These are phyloP conservation scores for Nyctereutes procyonoides DNA, from an alignment of 2,113 vertebrate species.

Conservation along the genomic window DNA sequence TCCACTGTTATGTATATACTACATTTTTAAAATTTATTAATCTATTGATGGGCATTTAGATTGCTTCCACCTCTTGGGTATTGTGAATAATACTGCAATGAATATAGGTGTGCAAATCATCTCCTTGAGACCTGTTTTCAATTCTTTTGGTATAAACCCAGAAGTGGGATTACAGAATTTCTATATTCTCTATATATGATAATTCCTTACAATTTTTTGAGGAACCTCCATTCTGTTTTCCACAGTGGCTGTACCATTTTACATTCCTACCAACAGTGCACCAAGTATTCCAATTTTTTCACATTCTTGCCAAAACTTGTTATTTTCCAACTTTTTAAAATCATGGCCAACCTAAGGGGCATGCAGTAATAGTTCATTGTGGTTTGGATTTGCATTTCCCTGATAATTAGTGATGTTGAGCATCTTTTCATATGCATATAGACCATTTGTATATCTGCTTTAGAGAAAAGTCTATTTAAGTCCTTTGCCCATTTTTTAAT, in stretches of 20 bases:
- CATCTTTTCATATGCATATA: neutral
- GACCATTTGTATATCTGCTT: neutral
- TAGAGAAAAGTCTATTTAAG: neutral
- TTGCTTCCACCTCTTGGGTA: neutral
- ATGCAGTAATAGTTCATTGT: neutral
- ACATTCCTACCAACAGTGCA: neutral
- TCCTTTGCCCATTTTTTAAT: neutral
- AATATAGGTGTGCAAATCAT: neutral
- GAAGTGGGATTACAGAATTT: neutral
- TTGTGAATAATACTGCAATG: neutral
- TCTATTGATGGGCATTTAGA: neutral
- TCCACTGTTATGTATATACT: neutral
- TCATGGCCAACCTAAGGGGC: neutral
- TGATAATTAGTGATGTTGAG: neutral
- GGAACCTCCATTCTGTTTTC: neutral
- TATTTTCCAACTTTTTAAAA: neutral
- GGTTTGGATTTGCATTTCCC: neutral
- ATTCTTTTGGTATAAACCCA: neutral
- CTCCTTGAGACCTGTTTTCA: neutral
- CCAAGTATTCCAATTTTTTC: neutral
- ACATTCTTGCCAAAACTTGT: neutral
- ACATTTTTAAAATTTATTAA: neutral
- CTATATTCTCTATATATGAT: neutral
- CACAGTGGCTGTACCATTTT: neutral
- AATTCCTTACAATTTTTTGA: neutral